These are phyloP conservation scores for Eristalis tenax DNA, from an alignment of 2,888 invertebrate species.

Conservation along the genomic window DNA sequence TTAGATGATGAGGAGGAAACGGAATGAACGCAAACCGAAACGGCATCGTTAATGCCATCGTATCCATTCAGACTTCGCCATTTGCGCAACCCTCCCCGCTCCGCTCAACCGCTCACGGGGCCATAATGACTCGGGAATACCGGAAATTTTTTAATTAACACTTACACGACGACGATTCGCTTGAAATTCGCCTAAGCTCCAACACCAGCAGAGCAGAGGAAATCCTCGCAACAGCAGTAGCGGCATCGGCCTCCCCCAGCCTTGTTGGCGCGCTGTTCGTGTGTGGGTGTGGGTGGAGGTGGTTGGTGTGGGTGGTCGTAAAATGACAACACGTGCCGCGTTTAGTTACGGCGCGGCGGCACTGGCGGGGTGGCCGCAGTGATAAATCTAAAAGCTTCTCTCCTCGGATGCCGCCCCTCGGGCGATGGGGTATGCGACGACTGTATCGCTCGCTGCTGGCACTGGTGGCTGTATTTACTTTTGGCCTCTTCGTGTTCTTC, in stretches of 20 bases:
- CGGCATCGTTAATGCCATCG: not conserved
- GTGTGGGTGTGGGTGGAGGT: not conserved
- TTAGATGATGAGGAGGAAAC: slow-evolving; percentile 1
- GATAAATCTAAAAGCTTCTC: slow-evolving; percentile 46
- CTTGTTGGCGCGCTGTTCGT: not conserved
- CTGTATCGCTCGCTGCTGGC: slow-evolving; percentile 4
- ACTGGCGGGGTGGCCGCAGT: slow-evolving; percentile 9
- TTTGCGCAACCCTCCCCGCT: not conserved
- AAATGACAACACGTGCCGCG: slow-evolving; percentile 62
- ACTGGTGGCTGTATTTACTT: slow-evolving; percentile 22
- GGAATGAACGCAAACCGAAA: not conserved
- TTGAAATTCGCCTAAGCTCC: slow-evolving; percentile 10
- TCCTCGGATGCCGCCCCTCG: not conserved
- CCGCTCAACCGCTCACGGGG: not conserved
- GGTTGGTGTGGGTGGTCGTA: not conserved
- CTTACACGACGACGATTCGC: slow-evolving; percentile 22
- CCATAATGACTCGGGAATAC: not conserved
- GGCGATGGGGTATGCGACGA: not conserved
- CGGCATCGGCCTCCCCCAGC: not conserved
- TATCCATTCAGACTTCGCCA: not conserved
- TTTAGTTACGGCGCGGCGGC: slow-evolving; percentile 11
- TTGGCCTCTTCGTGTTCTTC: slow-evolving; percentile 17
- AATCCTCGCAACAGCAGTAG: slow-evolving; percentile 11
- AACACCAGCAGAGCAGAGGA: not conserved
- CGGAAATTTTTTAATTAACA: slow-evolving; percentile 41